These are phyloP conservation scores for Dunckerocampus dactyliophorus DNA, from an alignment of 2,113 vertebrate species.

Conservation along the genomic window DNA sequence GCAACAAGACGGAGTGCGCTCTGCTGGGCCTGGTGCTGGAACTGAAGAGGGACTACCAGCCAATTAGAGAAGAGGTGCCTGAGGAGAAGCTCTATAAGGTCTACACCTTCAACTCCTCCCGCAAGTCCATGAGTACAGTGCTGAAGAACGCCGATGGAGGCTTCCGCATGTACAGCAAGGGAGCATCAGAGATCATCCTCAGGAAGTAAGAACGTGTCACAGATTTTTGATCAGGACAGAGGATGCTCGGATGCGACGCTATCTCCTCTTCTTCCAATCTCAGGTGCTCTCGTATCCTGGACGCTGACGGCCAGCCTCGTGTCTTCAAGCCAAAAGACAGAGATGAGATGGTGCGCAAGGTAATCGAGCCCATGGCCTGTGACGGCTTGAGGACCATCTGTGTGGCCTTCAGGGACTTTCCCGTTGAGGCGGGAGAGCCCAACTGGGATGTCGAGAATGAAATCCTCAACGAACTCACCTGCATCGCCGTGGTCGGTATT, in stretches of 20 bases:
- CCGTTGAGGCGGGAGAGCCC: constrained; percentile 70
- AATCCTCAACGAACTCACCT: constrained; percentile 85
- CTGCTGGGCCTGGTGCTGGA: constrained; percentile 88
- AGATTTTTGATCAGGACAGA: not conserved
- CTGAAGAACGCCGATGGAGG: constrained; percentile 76
- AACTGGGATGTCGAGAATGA: constrained; percentile 87
- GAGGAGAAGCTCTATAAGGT: constrained; percentile 95
- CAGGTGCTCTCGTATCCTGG: constrained; percentile 87
- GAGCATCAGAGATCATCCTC: constrained; percentile 92
- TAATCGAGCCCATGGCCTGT: constrained; percentile 96
- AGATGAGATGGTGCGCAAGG: constrained; percentile 88
- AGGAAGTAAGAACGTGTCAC: constrained; percentile 80
- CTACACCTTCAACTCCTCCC: constrained; percentile 95
- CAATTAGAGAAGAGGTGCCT: constrained; percentile 85
- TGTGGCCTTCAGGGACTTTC: constrained; percentile 88
- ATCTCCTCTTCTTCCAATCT: not conserved
- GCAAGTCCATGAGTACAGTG: constrained; percentile 98
- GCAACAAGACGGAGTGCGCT: constrained; percentile 94
- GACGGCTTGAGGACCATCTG: constrained; percentile 93
- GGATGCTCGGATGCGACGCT: too few species aligned
- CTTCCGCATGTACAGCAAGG: constrained; percentile 98
- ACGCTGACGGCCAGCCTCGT: constrained; percentile 75
- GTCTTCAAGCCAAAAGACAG: constrained; percentile 86
- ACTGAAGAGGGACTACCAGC: constrained; percentile 90
- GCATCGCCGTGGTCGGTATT: constrained; percentile 89